phyloP scores from a whole-genome alignment of 2,113 vertebrate species.

The Myiozetetes cayanensis region DNA sequence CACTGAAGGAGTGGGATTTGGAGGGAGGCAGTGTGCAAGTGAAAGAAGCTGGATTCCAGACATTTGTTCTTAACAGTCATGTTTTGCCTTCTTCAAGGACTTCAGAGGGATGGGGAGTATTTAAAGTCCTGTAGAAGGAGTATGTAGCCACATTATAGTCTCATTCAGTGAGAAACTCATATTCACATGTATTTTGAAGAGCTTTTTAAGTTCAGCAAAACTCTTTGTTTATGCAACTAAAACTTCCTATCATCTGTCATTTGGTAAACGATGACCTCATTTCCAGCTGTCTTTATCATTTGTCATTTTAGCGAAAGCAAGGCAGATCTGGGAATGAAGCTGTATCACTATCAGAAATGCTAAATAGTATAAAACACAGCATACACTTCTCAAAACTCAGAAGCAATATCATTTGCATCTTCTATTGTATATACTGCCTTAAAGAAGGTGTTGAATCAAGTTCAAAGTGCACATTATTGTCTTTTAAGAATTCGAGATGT shows the following conservation, averaged over 20 bases:
- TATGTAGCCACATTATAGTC: neutral
- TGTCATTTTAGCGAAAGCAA: neutral
- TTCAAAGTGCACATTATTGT: neutral
- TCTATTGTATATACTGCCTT: neutral
- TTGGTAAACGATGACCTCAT: neutral
- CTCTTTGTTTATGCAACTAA: neutral
- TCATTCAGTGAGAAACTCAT: neutral
- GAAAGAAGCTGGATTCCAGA: neutral
- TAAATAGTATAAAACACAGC: neutral
- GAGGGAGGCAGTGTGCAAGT: neutral
- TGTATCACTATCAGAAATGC: neutral
- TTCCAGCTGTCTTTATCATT: neutral
- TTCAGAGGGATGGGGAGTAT: neutral
- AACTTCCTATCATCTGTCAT: neutral
- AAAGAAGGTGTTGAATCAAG: neutral
- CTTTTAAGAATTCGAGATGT: neutral
- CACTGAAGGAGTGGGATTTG: neutral
- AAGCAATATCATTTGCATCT: neutral
- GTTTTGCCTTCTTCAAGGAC: neutral
- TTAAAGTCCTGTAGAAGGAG: neutral
- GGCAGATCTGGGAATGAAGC: neutral
- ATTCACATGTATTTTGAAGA: neutral
- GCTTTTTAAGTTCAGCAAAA: neutral
- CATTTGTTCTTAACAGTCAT: neutral
- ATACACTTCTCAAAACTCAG: neutral